A percentile compares a stretch with the other conserved stretches of the same genome.
These are phyloP conservation scores for Brachionus angularis DNA, from an alignment of 1,140 invertebrate genomes.

Conservation along the genomic window DNA sequence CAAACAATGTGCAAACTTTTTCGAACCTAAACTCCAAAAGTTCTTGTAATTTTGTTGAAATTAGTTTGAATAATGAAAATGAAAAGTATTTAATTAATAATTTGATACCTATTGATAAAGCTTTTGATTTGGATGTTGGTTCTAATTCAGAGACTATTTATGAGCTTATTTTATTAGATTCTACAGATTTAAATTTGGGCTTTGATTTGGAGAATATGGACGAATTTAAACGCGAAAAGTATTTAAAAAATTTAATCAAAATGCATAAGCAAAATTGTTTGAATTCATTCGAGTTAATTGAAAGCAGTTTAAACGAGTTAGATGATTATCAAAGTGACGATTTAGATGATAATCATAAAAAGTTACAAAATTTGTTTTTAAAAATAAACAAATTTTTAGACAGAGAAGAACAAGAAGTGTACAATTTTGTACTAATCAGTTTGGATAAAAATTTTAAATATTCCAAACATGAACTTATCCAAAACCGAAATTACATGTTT, in stretches of 20 bases:
- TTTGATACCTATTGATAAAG: neutral
- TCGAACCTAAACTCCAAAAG: neutral
- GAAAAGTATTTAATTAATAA: slow-evolving; percentile 5
- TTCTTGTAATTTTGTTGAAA: neutral
- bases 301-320: slow-evolving; percentile 11
- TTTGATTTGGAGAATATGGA: neutral
- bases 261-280: slow-evolving; percentile 5
- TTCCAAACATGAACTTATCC: neutral
- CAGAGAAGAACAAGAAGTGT: slow-evolving; percentile 19
- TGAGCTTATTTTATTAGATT: neutral
- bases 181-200: neutral
- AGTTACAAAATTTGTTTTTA: neutral
- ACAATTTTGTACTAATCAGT: slow-evolving; percentile 22
- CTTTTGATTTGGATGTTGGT: neutral
- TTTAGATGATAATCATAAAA: neutral
- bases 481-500: slow-evolving; percentile 7
- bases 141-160: neutral
- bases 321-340: too few species aligned
- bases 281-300: slow-evolving; percentile 19
- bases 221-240: neutral
- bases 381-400: slow-evolving; percentile 24
- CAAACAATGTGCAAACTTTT: neutral
- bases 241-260: slow-evolving; percentile 1
- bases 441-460: neutral
- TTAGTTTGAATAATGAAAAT: neutral